Percentiles rank a stretch among this genome's conserved stretches.
Conservation (phyloP, 2,888 invertebrate species). For the Aphodius sticticus region DNA sequence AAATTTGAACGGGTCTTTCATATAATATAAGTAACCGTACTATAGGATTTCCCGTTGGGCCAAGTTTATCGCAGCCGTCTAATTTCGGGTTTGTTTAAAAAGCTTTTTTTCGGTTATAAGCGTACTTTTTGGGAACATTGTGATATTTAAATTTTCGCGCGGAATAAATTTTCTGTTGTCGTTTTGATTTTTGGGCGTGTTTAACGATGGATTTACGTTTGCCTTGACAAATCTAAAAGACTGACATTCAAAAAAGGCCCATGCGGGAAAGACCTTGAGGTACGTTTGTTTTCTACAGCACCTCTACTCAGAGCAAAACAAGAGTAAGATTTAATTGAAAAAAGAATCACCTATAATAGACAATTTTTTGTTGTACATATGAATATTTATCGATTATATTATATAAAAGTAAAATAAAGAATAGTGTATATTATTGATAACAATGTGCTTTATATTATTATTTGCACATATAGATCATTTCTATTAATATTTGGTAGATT, state of each 20-base stretch:
- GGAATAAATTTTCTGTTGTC: not conserved
- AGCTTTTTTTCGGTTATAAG: not conserved
- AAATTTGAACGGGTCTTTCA: slow-evolving; percentile 21
- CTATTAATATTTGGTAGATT: slow-evolving; percentile 41
- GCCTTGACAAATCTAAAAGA: slow-evolving; percentile 38
- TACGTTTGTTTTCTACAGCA: slow-evolving; percentile 36
- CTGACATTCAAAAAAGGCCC: slow-evolving; percentile 33
- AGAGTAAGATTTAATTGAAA: too few relatives aligned
- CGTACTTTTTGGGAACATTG: slow-evolving; percentile 30
- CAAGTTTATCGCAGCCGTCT: not conserved
- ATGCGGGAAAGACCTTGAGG: slow-evolving; percentile 25
- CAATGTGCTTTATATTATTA: slow-evolving; percentile 46
- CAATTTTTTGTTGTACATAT: slow-evolving; percentile 42
- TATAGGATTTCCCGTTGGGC: not conserved
- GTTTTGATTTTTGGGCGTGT: slow-evolving; percentile 33
- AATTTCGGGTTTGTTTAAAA: not conserved
- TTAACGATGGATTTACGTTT: slow-evolving; percentile 34
- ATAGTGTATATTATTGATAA: slow-evolving; percentile 40
- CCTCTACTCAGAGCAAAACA: slow-evolving; percentile 29
- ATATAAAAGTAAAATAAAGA: slow-evolving; percentile 32
- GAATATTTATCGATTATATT: slow-evolving; percentile 41
- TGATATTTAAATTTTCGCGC: slow-evolving; percentile 26
- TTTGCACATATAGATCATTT: slow-evolving; percentile 47
- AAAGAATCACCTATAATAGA: slow-evolving; percentile 28
- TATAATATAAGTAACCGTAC: slow-evolving; percentile 12